Percentiles rank a stretch among this genome's conserved stretches.
These are phyloP conservation scores for Oreochromis aureus DNA, from an alignment of 2,113 vertebrate species.

Conservation along the genomic window DNA sequence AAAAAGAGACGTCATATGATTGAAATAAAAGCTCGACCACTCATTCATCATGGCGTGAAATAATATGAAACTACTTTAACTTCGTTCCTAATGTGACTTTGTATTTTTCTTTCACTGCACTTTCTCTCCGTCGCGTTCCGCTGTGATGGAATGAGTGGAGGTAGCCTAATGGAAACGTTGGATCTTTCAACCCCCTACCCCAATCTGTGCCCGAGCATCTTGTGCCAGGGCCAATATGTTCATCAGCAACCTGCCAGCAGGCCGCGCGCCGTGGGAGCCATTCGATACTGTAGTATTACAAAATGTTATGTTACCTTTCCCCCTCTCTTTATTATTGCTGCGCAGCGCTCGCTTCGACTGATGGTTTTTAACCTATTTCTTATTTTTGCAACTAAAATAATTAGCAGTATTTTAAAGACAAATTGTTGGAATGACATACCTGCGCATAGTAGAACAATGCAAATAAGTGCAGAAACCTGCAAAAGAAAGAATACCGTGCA, in stretches of 20 bases:
- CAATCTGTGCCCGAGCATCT: constrained; percentile 27
- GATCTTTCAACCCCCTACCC: not conserved
- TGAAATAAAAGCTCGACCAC: not conserved
- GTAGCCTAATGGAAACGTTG: not conserved
- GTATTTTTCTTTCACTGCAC: not conserved
- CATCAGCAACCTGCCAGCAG: constrained; percentile 59
- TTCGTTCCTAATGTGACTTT: not conserved
- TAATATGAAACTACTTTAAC: not conserved
- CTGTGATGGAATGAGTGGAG: constrained; percentile 27
- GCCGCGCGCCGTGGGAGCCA: constrained; percentile 67
- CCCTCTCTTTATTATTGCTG: not conserved
- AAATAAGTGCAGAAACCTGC: constrained; percentile 91
- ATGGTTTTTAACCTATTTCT: not conserved
- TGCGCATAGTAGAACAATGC: constrained; percentile 90
- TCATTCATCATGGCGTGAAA: not conserved
- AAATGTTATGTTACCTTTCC: constrained; percentile 4
- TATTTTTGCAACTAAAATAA: not conserved
- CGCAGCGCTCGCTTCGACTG: not conserved
- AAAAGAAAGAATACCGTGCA: not conserved
- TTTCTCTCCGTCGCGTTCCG: not conserved
- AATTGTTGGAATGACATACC: constrained; percentile 72
- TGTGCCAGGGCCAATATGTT: constrained; percentile 57
- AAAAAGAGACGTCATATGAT: not conserved
- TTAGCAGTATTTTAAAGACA: not conserved
- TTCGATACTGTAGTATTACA: constrained; percentile 46